Evolutionary conservation across 1,140 invertebrate species (phyloP).

Genomic region (Triops cancriformis): DNA sequence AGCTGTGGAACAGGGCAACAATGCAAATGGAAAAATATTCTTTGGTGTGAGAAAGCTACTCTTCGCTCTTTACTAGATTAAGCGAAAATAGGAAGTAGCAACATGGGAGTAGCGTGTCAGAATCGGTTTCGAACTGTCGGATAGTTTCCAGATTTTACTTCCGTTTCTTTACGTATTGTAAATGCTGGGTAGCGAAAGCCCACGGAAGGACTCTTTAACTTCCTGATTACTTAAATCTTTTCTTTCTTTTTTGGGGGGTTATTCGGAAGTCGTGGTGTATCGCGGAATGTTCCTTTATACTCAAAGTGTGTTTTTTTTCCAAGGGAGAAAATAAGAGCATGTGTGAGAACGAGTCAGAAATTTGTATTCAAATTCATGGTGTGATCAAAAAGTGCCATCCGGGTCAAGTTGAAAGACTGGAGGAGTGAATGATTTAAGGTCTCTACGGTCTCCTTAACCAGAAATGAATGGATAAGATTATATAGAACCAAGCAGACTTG

Average conservation of each 20-base stretch:
- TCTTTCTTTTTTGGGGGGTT: no score
- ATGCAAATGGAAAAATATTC: constrained; percentile 1
- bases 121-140: neutral
- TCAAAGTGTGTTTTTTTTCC: neutral
- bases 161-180: neutral
- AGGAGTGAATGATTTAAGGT: neutral
- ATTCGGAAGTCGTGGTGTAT: neutral
- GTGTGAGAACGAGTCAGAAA: constrained; percentile 7
- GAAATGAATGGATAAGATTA: neutral
- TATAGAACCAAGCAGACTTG: neutral
- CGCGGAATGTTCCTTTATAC: constrained; percentile 13
- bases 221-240: neutral
- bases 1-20: constrained; percentile 9
- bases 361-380: constrained; percentile 11
- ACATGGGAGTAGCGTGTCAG: neutral
- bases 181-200: neutral
- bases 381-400: constrained; percentile 13
- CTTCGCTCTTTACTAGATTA: neutral
- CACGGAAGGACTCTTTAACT: neutral
- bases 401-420: constrained; percentile 4
- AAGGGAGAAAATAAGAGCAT: neutral
- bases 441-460: neutral
- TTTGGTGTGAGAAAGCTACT: neutral
- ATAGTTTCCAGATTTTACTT: neutral
- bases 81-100: neutral